Percentiles rank a stretch among this genome's conserved stretches.
Evolutionary conservation across 2,888 invertebrate species (phyloP).

Genomic region (Drymonia ruficornis): DNA sequence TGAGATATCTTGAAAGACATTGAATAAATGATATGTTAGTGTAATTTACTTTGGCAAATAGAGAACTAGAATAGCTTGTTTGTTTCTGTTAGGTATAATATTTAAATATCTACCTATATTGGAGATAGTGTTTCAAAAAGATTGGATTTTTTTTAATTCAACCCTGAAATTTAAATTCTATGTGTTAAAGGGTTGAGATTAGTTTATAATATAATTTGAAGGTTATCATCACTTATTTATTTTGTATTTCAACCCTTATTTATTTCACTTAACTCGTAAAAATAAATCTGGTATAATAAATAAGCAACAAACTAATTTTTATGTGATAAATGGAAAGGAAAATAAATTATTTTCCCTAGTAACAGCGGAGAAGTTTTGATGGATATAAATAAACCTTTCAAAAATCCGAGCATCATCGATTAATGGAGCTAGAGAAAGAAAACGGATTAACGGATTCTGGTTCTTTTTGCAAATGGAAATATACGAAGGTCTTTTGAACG

Average conservation of each 20-base stretch:
- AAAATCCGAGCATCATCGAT: constrained; percentile 32
- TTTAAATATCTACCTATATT: too few species aligned
- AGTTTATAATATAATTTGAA: too few species aligned
- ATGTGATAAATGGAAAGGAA: background rate
- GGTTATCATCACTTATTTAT: too few species aligned
- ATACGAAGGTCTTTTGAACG: background rate
- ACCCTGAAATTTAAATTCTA: too few species aligned
- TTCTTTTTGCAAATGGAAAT: constrained; percentile 15
- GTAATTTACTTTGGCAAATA: background rate
- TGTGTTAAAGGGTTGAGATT: too few species aligned
- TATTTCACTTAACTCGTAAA: too few species aligned
- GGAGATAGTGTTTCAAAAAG: too few species aligned
- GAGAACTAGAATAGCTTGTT: background rate
- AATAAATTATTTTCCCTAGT: background rate
- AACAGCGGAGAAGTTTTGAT: constrained; percentile 16
- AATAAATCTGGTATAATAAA: too few species aligned
- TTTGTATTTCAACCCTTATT: too few species aligned
- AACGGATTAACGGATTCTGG: constrained; percentile 24
- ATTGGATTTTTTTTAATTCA: too few species aligned
- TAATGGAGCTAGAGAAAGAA: constrained; percentile 19
- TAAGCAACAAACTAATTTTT: background rate
- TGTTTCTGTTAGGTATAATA: too few species aligned
- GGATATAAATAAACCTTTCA: constrained; percentile 14
- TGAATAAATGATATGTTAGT: constrained; percentile 4
- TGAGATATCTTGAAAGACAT: background rate